Evolutionary conservation across 2,888 invertebrate genomes (phyloP).

Genomic region (Euzophera pinguis): DNA sequence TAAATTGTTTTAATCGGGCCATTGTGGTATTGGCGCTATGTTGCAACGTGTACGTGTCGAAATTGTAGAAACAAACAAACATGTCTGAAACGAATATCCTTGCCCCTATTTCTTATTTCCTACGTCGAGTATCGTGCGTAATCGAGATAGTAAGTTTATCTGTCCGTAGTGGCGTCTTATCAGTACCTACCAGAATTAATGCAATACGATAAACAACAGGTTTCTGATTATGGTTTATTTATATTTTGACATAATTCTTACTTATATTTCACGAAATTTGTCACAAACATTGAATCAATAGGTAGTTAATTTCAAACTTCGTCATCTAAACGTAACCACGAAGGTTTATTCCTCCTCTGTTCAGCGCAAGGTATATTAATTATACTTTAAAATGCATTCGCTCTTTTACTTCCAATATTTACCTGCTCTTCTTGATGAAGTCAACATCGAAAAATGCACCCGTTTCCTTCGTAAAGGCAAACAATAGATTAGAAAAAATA

Average conservation of each 20-base stretch:
- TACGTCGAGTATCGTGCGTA: slow-evolving; percentile 57
- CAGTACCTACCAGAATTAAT: slow-evolving; percentile 51
- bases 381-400: too few species aligned
- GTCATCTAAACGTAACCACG: too few species aligned
- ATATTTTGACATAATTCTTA: slow-evolving; percentile 35
- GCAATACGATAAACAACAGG: slow-evolving; percentile 52
- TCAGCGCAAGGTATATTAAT: too few species aligned
- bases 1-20: slow-evolving; percentile 4
- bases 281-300: too few species aligned
- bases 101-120: slow-evolving; percentile 75
- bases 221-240: slow-evolving; percentile 34
- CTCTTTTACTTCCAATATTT: too few species aligned
- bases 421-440: not conserved
- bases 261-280: too few species aligned
- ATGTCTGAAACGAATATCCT: slow-evolving; percentile 62
- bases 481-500: slow-evolving; percentile 26
- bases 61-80: slow-evolving; percentile 60
- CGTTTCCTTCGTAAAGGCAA: slow-evolving; percentile 6
- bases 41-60: slow-evolving; percentile 68
- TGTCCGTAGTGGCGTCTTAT: slow-evolving; percentile 60
- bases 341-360: too few species aligned
- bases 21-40: slow-evolving; percentile 29
- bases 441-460: slow-evolving; percentile 11
- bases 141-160: slow-evolving; percentile 68
- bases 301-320: too few species aligned